These are phyloP conservation scores for Scaptomyza tumidula DNA, from an alignment of 2,888 invertebrate genomes.

Conservation along the genomic window DNA sequence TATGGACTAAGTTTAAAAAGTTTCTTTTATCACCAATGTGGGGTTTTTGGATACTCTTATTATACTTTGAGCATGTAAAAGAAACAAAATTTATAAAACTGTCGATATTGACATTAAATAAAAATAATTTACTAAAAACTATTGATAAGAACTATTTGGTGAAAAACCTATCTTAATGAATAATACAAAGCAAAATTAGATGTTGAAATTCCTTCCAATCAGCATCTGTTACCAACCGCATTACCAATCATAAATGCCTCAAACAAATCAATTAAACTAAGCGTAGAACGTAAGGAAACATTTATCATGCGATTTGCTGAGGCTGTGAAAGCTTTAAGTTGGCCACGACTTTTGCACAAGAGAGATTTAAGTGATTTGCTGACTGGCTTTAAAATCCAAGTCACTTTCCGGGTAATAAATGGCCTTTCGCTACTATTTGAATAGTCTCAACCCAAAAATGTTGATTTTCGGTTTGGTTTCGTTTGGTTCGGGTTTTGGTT, in stretches of 20 bases:
- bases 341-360: constrained; percentile 75
- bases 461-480: constrained; percentile 64
- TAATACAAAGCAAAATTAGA: too few relatives aligned
- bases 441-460: constrained; percentile 59
- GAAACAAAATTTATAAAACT: too few relatives aligned
- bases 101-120: too few relatives aligned
- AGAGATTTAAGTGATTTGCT: constrained; percentile 78
- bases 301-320: constrained; percentile 74
- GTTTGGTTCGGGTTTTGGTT: constrained; percentile 3
- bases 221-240: not conserved
- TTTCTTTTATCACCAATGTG: not conserved
- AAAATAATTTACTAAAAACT: too few relatives aligned
- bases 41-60: too few relatives aligned
- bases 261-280: constrained; percentile 28
- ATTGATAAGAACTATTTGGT: too few relatives aligned
- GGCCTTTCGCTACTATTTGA: constrained; percentile 64
- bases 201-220: too few relatives aligned
- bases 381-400: constrained; percentile 75
- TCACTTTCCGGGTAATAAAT: constrained; percentile 67
- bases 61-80: too few relatives aligned
- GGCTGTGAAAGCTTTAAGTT: constrained; percentile 64
- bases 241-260: constrained; percentile 24
- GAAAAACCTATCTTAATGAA: too few relatives aligned
- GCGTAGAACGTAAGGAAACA: constrained; percentile 56
- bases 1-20: not conserved